A percentile compares a stretch with the other conserved stretches of the same genome.
These are phyloP conservation scores for Strix aluco DNA, from an alignment of 2,113 vertebrate species.

Conservation along the genomic window DNA sequence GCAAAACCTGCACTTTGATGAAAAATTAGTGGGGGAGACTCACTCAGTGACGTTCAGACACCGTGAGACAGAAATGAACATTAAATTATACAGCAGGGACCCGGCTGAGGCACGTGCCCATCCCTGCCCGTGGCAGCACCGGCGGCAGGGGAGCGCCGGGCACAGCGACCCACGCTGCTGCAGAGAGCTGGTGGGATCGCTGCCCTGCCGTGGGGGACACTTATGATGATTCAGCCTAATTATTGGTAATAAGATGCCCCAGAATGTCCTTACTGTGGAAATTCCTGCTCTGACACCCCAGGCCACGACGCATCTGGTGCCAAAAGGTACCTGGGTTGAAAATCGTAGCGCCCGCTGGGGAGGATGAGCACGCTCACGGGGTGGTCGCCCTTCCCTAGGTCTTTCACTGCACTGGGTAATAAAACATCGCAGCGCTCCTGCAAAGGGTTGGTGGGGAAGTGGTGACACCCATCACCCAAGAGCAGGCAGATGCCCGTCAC, in stretches of 20 bases:
- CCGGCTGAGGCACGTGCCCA: rapidly evolving
- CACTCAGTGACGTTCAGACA: rapidly evolving
- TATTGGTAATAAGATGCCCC: neutral
- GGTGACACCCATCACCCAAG: neutral
- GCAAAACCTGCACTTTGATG: neutral
- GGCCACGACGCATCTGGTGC: rapidly evolving
- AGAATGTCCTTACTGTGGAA: neutral
- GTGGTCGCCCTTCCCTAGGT: neutral
- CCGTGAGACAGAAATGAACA: neutral
- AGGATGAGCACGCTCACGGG: neutral
- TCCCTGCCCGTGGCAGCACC: too few species aligned
- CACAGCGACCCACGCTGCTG: neutral
- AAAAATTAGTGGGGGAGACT: neutral
- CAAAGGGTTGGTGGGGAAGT: neutral
- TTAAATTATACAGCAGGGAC: neutral
- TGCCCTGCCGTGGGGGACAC: neutral
- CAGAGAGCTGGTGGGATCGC: neutral
- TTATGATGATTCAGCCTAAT: neutral
- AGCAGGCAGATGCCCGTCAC: neutral
- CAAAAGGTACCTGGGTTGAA: neutral
- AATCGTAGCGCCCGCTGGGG: neutral
- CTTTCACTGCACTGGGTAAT: neutral
- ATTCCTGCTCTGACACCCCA: neutral
- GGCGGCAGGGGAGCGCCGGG: neutral
- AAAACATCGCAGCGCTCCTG: neutral